Evolutionary conservation across 2,888 invertebrate genomes (phyloP).

Genomic region (Rhyacophila evoluta): DNA sequence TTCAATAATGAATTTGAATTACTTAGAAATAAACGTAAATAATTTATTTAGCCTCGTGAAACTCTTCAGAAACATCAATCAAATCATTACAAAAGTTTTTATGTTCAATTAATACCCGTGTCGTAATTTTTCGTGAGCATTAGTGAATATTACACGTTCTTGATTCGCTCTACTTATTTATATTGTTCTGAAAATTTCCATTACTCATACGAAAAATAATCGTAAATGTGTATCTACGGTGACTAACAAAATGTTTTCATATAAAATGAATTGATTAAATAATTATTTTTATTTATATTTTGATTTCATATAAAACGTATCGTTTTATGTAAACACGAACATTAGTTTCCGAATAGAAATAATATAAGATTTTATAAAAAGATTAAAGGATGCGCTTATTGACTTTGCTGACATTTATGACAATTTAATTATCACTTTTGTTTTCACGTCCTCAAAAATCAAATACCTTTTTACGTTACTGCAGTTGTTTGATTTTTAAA

Average conservation of each 20-base stretch:
- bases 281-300: no score
- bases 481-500: no score
- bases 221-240: not conserved
- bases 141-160: conserved; percentile 22
- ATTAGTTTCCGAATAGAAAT: no score
- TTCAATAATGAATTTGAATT: no score
- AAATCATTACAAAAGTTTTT: not conserved
- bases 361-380: no score
- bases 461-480: no score
- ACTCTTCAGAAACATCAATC: conserved; percentile 8
- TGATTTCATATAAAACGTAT: no score
- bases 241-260: conserved; percentile 9
- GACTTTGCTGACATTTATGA: no score
- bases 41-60: not conserved
- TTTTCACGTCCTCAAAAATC: no score
- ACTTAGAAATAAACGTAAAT: not conserved
- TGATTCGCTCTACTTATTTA: conserved; percentile 4
- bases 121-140: not conserved
- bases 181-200: conserved; percentile 14
- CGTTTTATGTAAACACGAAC: no score
- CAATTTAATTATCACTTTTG: no score
- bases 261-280: not conserved
- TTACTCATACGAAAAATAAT: not conserved
- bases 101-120: conserved; percentile 12
- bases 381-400: no score